Percentiles rank a stretch among this genome's conserved stretches.
Conservation (phyloP, 1,140 invertebrate genomes). For the Drosophila triauraria region DNA sequence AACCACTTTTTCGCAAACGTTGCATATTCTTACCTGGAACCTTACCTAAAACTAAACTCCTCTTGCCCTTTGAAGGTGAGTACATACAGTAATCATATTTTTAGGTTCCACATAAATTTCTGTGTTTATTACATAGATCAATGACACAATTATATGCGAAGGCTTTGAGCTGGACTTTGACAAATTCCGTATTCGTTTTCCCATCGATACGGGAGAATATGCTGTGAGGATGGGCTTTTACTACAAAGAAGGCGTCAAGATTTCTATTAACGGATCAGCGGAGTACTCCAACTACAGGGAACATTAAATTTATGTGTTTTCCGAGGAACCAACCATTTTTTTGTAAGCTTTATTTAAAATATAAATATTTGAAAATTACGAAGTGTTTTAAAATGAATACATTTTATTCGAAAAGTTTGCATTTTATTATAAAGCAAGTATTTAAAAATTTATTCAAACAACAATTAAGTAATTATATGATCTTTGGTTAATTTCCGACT, state of each 20-base stretch:
- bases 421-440: background rate
- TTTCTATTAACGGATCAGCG: conserved; percentile 26
- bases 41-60: background rate
- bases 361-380: no score
- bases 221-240: conserved; percentile 2
- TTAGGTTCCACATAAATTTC: background rate
- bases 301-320: no score
- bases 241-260: background rate
- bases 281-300: conserved; percentile 27
- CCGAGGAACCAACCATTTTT: no score
- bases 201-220: conserved; percentile 43
- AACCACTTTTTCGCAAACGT: background rate
- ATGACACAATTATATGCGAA: background rate
- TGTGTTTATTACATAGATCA: background rate
- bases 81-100: background rate
- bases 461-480: background rate
- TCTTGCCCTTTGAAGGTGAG: conserved; percentile 30
- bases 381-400: no score
- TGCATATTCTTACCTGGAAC: background rate
- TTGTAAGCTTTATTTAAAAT: no score
- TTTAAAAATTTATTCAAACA: background rate
- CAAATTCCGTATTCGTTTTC: conserved; percentile 19
- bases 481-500: background rate
- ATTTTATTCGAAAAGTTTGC: background rate
- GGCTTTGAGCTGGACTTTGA: conserved; percentile 26